phyloP scores from a whole-genome alignment of 2,113 vertebrate species.

The Alces alces region DNA sequence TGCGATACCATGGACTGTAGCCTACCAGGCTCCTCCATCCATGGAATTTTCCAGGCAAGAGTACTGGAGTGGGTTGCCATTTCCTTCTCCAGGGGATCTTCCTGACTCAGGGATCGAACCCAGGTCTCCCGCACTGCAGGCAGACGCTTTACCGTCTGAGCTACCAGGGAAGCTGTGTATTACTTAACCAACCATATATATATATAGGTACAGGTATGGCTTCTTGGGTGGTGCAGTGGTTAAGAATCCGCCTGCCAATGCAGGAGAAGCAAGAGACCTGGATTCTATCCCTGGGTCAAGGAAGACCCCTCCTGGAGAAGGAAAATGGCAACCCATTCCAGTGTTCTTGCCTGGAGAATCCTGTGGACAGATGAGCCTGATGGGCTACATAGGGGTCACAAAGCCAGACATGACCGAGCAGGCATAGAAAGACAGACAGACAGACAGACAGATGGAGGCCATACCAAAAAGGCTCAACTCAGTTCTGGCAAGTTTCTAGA shows the following conservation, averaged over 20 bases:
- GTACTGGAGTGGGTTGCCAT: too few species aligned
- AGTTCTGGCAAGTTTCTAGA: neutral
- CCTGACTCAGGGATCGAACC: too few species aligned
- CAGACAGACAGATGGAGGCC: neutral
- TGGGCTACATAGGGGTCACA: neutral
- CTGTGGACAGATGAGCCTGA: neutral
- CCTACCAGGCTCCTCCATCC: too few species aligned
- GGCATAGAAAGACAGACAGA: rapidly evolving
- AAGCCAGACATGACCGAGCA: neutral
- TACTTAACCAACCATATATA: neutral
- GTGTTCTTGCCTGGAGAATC: neutral
- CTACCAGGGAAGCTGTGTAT: neutral
- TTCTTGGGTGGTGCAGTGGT: neutral
- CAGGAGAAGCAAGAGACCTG: neutral
- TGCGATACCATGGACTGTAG: too few species aligned
- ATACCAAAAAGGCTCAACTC: neutral
- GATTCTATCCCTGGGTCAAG: neutral
- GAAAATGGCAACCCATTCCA: neutral
- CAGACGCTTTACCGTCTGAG: too few species aligned
- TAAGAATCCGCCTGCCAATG: neutral
- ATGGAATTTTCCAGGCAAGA: too few species aligned
- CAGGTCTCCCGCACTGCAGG: too few species aligned
- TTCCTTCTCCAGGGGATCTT: too few species aligned
- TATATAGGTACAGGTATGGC: neutral
- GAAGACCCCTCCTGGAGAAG: neutral